phyloP scores from a whole-genome alignment of 2,113 vertebrate species.

The Xenopus laevis region DNA sequence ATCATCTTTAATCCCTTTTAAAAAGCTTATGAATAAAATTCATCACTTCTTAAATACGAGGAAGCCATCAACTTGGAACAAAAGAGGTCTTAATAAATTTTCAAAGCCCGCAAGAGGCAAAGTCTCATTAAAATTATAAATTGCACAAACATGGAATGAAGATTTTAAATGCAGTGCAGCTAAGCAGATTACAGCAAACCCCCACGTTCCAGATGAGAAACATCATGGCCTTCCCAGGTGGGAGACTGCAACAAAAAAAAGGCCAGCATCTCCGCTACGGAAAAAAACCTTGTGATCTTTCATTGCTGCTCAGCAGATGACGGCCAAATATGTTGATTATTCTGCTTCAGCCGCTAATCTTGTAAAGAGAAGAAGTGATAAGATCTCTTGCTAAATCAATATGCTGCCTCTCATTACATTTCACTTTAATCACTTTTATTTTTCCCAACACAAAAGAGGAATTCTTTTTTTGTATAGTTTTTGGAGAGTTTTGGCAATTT shows the following conservation, averaged over 20 bases:
- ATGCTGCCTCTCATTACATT: slow-evolving; percentile 68
- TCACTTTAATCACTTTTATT: slow-evolving; percentile 42
- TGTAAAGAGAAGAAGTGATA: slow-evolving; percentile 75
- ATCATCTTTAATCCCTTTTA: slow-evolving; percentile 74
- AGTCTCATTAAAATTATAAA: slow-evolving; percentile 96
- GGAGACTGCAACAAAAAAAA: slow-evolving; percentile 89
- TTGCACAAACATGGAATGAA: slow-evolving; percentile 96
- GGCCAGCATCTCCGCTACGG: slow-evolving; percentile 69
- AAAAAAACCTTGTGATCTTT: slow-evolving; percentile 91
- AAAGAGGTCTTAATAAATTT: slow-evolving; percentile 87
- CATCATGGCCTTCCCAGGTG: slow-evolving; percentile 90
- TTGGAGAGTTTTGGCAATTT: no score
- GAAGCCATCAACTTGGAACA: slow-evolving; percentile 90
- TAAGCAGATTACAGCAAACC: slow-evolving; percentile 95
- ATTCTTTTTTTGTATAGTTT: no score
- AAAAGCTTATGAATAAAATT: slow-evolving; percentile 82
- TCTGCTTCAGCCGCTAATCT: slow-evolving; percentile 88
- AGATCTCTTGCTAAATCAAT: slow-evolving; percentile 73
- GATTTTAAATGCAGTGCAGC: slow-evolving; percentile 86
- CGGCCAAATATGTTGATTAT: slow-evolving; percentile 86
- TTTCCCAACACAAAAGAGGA: no score
- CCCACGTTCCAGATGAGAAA: slow-evolving; percentile 95
- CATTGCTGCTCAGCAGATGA: slow-evolving; percentile 91
- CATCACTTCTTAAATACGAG: slow-evolving; percentile 91
- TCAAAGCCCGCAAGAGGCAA: slow-evolving; percentile 86